Base-by-base conservation (phyloP, 2,113 vertebrate species). In the Poeciliopsis occidentalis region DNA sequence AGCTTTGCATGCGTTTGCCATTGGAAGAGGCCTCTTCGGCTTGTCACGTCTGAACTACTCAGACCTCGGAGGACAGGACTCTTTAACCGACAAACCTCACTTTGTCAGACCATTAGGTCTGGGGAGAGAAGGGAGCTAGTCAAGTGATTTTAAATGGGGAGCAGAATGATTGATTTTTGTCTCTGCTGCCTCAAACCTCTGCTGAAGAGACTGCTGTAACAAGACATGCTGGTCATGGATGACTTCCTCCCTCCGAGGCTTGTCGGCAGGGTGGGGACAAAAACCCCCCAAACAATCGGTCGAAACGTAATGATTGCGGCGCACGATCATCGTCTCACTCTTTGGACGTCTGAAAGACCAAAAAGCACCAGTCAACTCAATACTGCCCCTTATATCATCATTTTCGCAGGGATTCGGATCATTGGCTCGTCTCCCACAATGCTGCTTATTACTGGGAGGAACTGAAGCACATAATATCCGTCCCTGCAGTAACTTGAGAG, bases 11-110 rank as follows among this genome's bases (percentile, higher is more conserved):
- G 27, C 27, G 27, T 27, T 27, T 27, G 27, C 27, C 27, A 27
- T 8, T 57, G 51, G n/a, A 5, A 24, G 51, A 8, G 8, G 91
- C 73, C 85, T 92, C 86, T 84, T 86, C 88, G 89, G 72, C 89
- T 84, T 76, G 30, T 85, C 88, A 80, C 85, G 73, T 83, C 67
- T 57, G 91, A 90, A 92, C 90, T 80, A 88, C 89, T 91, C 44
- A 90, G 80, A 94, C 91, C 88, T 91, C 51, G n/a, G 19, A 24
- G 22, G 51, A n/a, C 22, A n/a, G 7, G 22, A 41, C 51, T 57
- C 51, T 57, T 54, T 54, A 7, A 47, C 44, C 19, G 44, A 47
- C 17, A 19, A 47, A 47, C 44, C 44, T 19, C 17, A 47, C 44
- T 47, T 47, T 47, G 24, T 26, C 22, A 73, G 75, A 70, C 30